Conservation (phyloP, 2,113 vertebrate species). For the Mellivora capensis region DNA sequence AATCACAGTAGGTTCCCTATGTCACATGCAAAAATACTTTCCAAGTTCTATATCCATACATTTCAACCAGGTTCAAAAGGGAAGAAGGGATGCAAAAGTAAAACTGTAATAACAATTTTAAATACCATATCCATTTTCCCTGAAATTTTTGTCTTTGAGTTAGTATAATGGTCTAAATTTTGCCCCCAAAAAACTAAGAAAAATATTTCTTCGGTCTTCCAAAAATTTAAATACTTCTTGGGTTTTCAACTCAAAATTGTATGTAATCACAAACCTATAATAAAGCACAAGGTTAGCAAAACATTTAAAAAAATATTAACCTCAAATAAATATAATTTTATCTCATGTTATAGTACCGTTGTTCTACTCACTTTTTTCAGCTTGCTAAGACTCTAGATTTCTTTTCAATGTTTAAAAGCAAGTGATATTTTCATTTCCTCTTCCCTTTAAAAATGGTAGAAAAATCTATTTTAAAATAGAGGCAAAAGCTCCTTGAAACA, state of each 20-base stretch:
- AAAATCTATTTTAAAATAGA: conserved; percentile 31
- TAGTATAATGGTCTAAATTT: not conserved
- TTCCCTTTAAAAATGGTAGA: not conserved
- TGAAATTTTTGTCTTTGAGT: not conserved
- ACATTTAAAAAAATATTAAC: not conserved
- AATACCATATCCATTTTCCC: not conserved
- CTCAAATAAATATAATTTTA: not conserved
- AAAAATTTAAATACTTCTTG: not conserved
- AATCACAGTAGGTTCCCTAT: not conserved
- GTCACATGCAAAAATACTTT: not conserved
- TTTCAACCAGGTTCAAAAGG: not conserved
- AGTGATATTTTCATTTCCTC: not conserved
- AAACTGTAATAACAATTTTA: not conserved
- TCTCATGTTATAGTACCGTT: not conserved
- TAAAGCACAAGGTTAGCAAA: conserved; percentile 36
- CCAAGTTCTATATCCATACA: not conserved
- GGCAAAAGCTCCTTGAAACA: not conserved
- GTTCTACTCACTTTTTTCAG: conserved; percentile 22
- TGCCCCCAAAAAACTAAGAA: not conserved
- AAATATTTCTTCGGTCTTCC: not conserved
- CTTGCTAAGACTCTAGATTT: not conserved
- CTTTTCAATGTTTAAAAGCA: conserved; percentile 36
- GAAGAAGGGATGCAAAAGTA: not conserved
- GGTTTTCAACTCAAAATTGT: not conserved
- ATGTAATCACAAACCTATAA: not conserved